Conservation (phyloP, 1,140 invertebrate genomes). For the Paralvinella palmiformis region DNA sequence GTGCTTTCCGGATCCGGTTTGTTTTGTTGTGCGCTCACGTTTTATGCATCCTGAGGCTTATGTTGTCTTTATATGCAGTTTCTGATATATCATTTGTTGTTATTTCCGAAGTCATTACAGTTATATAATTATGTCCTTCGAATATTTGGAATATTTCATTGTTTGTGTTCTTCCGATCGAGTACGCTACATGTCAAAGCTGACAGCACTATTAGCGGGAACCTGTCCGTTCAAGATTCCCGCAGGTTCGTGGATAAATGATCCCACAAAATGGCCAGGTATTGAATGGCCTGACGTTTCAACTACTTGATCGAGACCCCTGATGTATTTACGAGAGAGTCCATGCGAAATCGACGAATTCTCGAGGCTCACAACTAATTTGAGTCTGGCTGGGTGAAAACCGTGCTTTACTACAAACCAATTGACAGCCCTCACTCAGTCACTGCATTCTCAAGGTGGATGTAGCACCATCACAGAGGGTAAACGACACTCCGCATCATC, state of each 20-base stretch:
- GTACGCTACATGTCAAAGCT: not conserved
- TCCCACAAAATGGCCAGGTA: slow-evolving; percentile 1
- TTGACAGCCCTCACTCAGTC: slow-evolving; percentile 4
- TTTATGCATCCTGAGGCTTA: not conserved
- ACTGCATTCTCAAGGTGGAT: slow-evolving; percentile 2
- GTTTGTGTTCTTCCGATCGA: not conserved
- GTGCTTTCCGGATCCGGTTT: not conserved
- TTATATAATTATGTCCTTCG: not conserved
- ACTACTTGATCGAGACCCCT: not conserved
- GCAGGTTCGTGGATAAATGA: slow-evolving; percentile 7
- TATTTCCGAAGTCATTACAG: not conserved
- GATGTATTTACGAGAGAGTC: not conserved
- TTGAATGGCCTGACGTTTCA: not conserved
- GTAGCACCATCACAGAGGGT: not conserved
- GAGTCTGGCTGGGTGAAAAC: not conserved
- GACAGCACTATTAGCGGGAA: not conserved
- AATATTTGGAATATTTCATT: not conserved
- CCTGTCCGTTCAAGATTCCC: not conserved
- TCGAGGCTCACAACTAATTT: slow-evolving; percentile 2
- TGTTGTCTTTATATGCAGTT: not conserved
- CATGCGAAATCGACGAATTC: not conserved
- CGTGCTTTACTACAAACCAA: not conserved
- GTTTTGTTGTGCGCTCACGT: not conserved
- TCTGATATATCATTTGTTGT: not conserved
- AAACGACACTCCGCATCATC: slow-evolving; percentile 1